These are phyloP conservation scores for Lycorma delicatula DNA, from an alignment of 1,140 invertebrate species.

Conservation along the genomic window DNA sequence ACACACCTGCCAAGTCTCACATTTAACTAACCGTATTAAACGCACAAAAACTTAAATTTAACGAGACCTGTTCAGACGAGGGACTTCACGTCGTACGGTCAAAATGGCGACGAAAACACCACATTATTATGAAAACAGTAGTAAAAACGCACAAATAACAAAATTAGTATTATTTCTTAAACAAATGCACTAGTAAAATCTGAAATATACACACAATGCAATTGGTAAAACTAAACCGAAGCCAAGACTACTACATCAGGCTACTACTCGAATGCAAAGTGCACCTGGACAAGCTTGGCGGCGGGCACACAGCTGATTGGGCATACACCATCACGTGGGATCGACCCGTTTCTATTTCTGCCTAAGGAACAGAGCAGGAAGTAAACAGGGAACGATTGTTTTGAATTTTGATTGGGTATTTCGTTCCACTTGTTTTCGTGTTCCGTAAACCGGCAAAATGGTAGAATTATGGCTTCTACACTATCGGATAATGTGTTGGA, in stretches of 20 bases:
- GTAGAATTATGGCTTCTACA: slow-evolving; percentile 32
- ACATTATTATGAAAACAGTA: no score
- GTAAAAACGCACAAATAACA: background rate
- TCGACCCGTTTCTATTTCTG: slow-evolving; percentile 26
- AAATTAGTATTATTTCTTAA: background rate
- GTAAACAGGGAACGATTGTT: slow-evolving; percentile 2
- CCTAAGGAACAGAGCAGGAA: background rate
- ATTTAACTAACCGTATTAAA: slow-evolving; percentile 26
- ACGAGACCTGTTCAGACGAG: slow-evolving; percentile 5
- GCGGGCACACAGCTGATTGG: slow-evolving; percentile 48
- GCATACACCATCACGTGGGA: slow-evolving; percentile 39
- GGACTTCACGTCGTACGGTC: slow-evolving; percentile 6
- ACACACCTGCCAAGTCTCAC: slow-evolving; percentile 16
- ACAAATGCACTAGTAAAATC: background rate
- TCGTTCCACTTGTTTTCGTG: slow-evolving; percentile 10
- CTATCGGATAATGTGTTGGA: slow-evolving; percentile 77
- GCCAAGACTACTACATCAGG: background rate
- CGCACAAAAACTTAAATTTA: slow-evolving; percentile 19
- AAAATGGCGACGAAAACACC: slow-evolving; percentile 43
- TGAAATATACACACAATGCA: no score
- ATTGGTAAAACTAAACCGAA: background rate
- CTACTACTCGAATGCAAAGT: slow-evolving; percentile 33
- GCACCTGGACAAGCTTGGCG: slow-evolving; percentile 47
- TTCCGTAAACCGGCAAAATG: slow-evolving; percentile 30
- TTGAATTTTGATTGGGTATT: slow-evolving; percentile 9